Percentiles rank a stretch among this genome's conserved stretches.
phyloP scores from a whole-genome alignment of 2,797 vertebrate genomes.

The Linurgus olivaceus region DNA sequence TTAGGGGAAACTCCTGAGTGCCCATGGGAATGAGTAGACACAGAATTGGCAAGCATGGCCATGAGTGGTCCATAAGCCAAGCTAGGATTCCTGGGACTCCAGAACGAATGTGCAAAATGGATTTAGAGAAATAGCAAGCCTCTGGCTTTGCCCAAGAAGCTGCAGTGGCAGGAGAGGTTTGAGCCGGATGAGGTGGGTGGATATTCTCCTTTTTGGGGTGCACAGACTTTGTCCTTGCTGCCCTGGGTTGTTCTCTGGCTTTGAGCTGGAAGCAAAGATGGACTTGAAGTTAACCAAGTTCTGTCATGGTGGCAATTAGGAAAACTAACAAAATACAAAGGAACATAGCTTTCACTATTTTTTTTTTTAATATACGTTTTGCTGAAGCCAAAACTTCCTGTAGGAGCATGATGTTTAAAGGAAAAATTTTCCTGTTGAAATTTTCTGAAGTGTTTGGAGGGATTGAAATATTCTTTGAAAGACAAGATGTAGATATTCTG shows the following conservation, averaged over 20 bases:
- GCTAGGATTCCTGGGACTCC: not conserved
- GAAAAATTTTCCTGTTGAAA: not conserved
- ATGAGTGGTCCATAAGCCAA: not conserved
- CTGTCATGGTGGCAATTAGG: not conserved
- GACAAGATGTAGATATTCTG: not conserved
- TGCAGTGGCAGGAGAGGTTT: not conserved
- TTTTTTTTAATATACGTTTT: not conserved
- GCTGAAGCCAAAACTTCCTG: not conserved
- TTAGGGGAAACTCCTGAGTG: not conserved
- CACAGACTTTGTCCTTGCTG: not conserved
- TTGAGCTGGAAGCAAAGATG: not conserved
- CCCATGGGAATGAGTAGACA: rapidly evolving
- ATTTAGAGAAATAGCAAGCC: not conserved
- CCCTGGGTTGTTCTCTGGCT: not conserved
- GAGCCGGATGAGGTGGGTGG: not conserved
- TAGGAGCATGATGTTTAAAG: not conserved
- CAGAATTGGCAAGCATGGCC: not conserved
- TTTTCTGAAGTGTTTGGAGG: not conserved
- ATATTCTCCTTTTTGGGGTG: not conserved
- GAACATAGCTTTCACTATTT: not conserved
- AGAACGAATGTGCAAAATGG: not conserved
- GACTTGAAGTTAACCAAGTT: not conserved
- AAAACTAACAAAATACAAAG: not conserved
- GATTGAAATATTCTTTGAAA: not conserved
- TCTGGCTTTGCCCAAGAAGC: not conserved